A percentile compares a stretch with the other conserved stretches of the same genome.
phyloP scores from a whole-genome alignment of 2,797 vertebrate species.

The Enteromius anoplus region DNA sequence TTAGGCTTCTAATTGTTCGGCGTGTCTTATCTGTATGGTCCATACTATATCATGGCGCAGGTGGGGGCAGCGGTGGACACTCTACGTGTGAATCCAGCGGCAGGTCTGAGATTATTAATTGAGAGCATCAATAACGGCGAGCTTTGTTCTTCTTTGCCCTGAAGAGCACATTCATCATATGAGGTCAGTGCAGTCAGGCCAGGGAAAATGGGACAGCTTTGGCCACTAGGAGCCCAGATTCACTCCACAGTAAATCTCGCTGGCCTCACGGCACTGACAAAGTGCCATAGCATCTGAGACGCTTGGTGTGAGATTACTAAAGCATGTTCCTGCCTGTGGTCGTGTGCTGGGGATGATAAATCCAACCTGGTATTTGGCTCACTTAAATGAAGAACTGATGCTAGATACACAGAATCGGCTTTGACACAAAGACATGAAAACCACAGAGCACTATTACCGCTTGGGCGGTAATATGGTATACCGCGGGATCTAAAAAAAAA shows the following conservation, averaged over 20 bases:
- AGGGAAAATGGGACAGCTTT: slow-evolving; percentile 74
- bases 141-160: slow-evolving; percentile 66
- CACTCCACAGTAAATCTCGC: slow-evolving; percentile 69
- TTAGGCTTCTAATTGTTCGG: slow-evolving; percentile 50
- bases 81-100: slow-evolving; percentile 58
- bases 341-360: slow-evolving; percentile 67
- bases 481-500: too few species aligned
- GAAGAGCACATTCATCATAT: slow-evolving; percentile 76
- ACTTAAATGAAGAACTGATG: slow-evolving; percentile 42
- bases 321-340: slow-evolving; percentile 70
- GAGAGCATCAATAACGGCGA: slow-evolving; percentile 79
- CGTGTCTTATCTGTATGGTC: slow-evolving; percentile 47
- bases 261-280: slow-evolving; percentile 63
- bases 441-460: background rate
- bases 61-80: slow-evolving; percentile 19
- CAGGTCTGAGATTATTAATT: slow-evolving; percentile 74
- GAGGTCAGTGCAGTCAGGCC: slow-evolving; percentile 71
- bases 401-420: slow-evolving; percentile 30
- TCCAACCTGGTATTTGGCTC: slow-evolving; percentile 64
- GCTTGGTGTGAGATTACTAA: slow-evolving; percentile 70
- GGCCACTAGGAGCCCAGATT: slow-evolving; percentile 65
- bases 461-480: too few species aligned
- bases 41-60: slow-evolving; percentile 37
- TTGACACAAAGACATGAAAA: slow-evolving; percentile 37
- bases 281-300: slow-evolving; percentile 67